Base-by-base conservation (phyloP, 2,113 vertebrate species). In the Semicossyphus pulcher region DNA sequence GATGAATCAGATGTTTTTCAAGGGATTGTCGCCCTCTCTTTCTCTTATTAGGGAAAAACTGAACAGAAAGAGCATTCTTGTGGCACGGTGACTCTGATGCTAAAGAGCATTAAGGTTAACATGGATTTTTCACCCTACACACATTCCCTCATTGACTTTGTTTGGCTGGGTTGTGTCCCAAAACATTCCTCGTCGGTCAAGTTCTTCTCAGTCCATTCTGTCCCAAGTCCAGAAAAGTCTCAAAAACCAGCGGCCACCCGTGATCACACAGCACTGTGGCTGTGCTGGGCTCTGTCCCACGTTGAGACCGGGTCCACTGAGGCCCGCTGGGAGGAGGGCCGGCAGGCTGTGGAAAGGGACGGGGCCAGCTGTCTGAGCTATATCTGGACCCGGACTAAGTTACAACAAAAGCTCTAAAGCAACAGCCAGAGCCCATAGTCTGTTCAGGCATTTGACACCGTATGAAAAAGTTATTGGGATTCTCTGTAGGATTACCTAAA, bases 181-280 rank as follows among this genome's bases (percentile, higher is more conserved):
- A 86, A 90, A 83, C 88, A 92, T 92, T 93, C 91, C 81, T 87
- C 16, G 44, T 61, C 80, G 87, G 89, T 91, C 91, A 89, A 86
- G 65, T 70, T 76, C 49, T 52, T 85, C 88, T 91, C 85, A 85
- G 78, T 81, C 84, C 61, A 29, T 54, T 61, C 52, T 53, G 66
- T 88, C 76, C 82, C 86, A 68, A 49, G 56, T 76, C 79, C 86
- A 76, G 63, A 71, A 73, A 84, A 41, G 20, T 79, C 41, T 54
- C 52, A 51, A 12, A 80, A 84, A 65, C 63, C 57, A 69, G 60
- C 10, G 72, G 9, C 70, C 83, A 81, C 80, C 72, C 42, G 26
- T 60, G 65, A 82, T 70, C 56, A 34, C 44, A 2, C 31, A 64
- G 62, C 20, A 34, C 64, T 75, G 61, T 69, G 73, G 18, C 32